Evolutionary conservation across 2,797 vertebrate species (phyloP).

Genomic region (Numenius phaeopus): DNA sequence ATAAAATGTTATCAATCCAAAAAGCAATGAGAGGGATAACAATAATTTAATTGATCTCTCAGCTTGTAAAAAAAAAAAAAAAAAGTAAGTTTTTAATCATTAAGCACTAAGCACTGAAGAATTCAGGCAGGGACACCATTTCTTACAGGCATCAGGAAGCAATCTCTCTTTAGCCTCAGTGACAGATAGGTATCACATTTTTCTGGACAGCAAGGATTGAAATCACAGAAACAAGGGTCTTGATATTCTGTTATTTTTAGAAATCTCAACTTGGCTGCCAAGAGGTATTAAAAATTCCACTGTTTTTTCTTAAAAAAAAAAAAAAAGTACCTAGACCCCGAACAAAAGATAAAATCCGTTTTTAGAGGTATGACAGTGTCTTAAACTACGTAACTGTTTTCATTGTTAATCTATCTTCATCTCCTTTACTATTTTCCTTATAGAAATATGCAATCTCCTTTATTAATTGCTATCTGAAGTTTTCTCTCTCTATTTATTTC

Average conservation of each 20-base stretch:
- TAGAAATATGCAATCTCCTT: background rate
- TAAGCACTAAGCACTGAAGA: background rate
- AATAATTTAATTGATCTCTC: background rate
- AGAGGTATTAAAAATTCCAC: background rate
- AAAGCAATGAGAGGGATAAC: background rate
- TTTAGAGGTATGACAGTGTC: background rate
- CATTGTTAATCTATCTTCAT: background rate
- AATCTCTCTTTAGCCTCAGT: background rate
- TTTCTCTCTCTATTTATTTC: constrained; percentile 51
- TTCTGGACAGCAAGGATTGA: constrained; percentile 20
- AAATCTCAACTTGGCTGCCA: background rate
- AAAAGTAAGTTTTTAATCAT: background rate
- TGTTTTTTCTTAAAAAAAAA: background rate
- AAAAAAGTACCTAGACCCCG: background rate
- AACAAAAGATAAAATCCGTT: background rate
- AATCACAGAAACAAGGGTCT: background rate
- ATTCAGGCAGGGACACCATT: background rate
- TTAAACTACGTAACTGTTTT: background rate
- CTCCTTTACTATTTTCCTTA: background rate
- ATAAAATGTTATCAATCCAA: background rate
- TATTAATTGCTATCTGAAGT: background rate
- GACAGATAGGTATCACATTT: constrained; percentile 5
- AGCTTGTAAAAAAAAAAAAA: background rate
- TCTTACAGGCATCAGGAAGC: background rate
- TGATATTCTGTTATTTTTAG: background rate